Evolutionary conservation across 30 jellyfish, hydroid and myxozoan species (phyloP), one percentile per base, ranked within the genome.

Genomic region (Aurelia coerulea): DNA sequence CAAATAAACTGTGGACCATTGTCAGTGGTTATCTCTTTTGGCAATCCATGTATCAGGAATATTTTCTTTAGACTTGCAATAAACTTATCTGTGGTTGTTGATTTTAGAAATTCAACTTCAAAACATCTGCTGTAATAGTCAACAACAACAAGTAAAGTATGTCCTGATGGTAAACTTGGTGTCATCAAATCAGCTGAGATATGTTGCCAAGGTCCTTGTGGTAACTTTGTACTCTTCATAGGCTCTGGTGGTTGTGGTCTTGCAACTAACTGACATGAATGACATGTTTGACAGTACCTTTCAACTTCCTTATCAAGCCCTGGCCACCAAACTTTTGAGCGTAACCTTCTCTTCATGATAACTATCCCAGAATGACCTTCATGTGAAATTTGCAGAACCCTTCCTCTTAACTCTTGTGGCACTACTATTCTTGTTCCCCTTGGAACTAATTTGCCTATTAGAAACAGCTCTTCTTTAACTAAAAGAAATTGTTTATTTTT

Each of bases 261-360:
- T 54, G 87, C 92, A 54, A 83, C 87, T 51, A 60, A 23, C 29
- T 23, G 29, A 23, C 29, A 23, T 23, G 29, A 23, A 23, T 23
- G 29, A 23, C 29, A 23, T 23, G 29, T 23, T 23, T 23, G 0
- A 23, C 29, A 23, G 29, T 23, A 23, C 29, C 29, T 23, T 23
- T 23, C 29, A 23, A 23, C 29, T 23, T 23, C 29, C 29, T 23
- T 23, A 23, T 23, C 29, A 23, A 23, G 7, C 66, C 79, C 85
- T 29, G 95, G 95, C 84, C 90, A 74, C 95, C 86, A 86, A n/a
- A 86, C 91, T 87, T 87, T 87, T 11, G 86, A 15, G 64, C 86
- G 78, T 70, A 78, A 70, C 54, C 70, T 33, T 52, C 52, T 50
- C 79, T 87, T 85, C 74, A 66, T 71, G 37, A 62, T 59, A 53